These are phyloP conservation scores for Acanthopleura granulata DNA, from an alignment of 2,888 invertebrate genomes.

Conservation along the genomic window DNA sequence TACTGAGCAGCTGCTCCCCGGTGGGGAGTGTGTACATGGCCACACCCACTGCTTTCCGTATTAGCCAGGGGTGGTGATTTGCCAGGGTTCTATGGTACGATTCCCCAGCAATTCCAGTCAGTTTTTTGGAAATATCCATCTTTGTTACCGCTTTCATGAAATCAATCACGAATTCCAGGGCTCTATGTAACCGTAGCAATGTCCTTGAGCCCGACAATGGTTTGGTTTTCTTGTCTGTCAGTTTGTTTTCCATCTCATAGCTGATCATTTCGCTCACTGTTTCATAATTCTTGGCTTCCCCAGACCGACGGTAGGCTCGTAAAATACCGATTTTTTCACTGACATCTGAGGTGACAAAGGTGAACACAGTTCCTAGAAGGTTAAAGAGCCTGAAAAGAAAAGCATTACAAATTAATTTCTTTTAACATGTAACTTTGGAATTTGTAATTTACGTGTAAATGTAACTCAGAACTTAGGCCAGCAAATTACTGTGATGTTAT, in stretches of 20 bases:
- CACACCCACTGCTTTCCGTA: constrained; percentile 78
- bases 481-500: too few species aligned
- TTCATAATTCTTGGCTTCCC: constrained; percentile 71
- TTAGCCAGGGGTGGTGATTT: constrained; percentile 88
- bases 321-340: constrained; percentile 87
- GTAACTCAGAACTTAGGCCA: too few species aligned
- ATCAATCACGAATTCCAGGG: constrained; percentile 89
- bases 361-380: constrained; percentile 89
- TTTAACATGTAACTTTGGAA: too few species aligned
- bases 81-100: constrained; percentile 89
- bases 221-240: constrained; percentile 73
- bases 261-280: constrained; percentile 88
- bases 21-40: constrained; percentile 91
- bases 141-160: constrained; percentile 80
- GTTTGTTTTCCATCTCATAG: constrained; percentile 81
- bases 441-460: too few species aligned
- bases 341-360: constrained; percentile 92
- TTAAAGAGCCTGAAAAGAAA: constrained; percentile 82
- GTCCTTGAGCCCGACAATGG: constrained; percentile 87
- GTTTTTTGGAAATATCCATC: constrained; percentile 63
- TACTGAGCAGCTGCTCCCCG: constrained; percentile 76
- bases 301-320: constrained; percentile 73
- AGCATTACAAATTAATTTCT: not conserved
- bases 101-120: constrained; percentile 77
- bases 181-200: constrained; percentile 88